A percentile compares a stretch with the other conserved stretches of the same genome.
phyloP scores from a whole-genome alignment of 2,888 invertebrate species.

The Protophormia terraenovae region DNA sequence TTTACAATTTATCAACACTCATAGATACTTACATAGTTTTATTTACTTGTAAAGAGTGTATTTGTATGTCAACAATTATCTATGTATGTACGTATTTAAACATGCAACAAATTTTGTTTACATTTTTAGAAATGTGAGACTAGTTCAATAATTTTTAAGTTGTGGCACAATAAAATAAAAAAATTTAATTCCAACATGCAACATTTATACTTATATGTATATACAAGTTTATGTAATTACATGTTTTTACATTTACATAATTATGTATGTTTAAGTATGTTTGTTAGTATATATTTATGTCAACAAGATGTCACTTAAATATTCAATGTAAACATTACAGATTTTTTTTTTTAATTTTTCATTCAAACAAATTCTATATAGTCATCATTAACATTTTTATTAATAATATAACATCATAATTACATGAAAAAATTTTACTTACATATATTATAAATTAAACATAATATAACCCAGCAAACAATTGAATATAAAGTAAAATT shows the following conservation, averaged over 20 bases:
- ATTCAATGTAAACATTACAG: conserved; percentile 9
- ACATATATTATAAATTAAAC: no score
- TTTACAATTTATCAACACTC: background rate
- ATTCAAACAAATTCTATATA: background rate
- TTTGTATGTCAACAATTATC: background rate
- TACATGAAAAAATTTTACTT: background rate
- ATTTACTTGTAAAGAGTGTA: background rate
- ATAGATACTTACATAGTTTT: background rate
- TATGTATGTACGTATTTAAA: background rate
- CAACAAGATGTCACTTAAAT: background rate
- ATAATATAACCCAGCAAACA: background rate
- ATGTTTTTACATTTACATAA: background rate
- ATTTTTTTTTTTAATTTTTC: background rate
- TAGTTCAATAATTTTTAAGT: conserved; percentile 18
- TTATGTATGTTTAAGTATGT: background rate
- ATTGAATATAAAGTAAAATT: no score
- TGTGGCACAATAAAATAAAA: background rate
- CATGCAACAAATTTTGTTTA: background rate
- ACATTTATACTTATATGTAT: background rate
- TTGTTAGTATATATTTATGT: background rate
- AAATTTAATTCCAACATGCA: no score
- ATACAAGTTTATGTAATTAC: background rate
- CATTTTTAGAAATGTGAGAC: background rate
- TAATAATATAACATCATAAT: background rate
- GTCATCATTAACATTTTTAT: background rate